These are phyloP conservation scores for Drosophila kanapiae DNA, from an alignment of 1,140 invertebrate species.

Conservation along the genomic window DNA sequence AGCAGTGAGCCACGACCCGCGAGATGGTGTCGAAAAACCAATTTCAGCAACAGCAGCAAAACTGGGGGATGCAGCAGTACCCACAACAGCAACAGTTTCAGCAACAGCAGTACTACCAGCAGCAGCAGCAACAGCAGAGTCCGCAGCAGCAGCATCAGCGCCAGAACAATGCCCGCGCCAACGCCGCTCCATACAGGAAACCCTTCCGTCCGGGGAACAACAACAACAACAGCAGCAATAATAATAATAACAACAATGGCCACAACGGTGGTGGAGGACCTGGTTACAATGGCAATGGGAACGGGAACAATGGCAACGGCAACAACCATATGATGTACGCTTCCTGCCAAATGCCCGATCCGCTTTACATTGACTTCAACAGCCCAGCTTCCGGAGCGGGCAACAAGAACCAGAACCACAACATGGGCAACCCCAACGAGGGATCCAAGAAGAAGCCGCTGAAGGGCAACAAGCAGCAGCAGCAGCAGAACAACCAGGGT, in stretches of 20 bases:
- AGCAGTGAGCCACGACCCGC: neutral
- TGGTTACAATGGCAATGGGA: constrained; percentile 14
- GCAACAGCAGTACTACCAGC: constrained; percentile 5
- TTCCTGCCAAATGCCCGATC: constrained; percentile 83
- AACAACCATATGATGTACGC: constrained; percentile 55
- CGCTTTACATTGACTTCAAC: constrained; percentile 84
- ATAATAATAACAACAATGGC: neutral
- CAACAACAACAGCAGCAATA: neutral
- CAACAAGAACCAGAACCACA: constrained; percentile 5
- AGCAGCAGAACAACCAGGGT: constrained; percentile 19
- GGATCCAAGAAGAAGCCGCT: constrained; percentile 62
- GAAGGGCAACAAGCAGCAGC: constrained; percentile 53
- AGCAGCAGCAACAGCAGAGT: constrained; percentile 12
- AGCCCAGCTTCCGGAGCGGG: constrained; percentile 48
- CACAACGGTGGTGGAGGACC: constrained; percentile 2
- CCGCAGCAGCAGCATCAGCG: constrained; percentile 22
- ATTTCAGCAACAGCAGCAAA: constrained; percentile 42
- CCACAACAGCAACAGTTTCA: constrained; percentile 24
- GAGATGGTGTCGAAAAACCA: constrained; percentile 64
- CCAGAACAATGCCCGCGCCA: constrained; percentile 53
- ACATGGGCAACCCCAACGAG: constrained; percentile 15
- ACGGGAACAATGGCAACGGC: constrained; percentile 4
- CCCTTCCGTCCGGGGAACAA: constrained; percentile 53
- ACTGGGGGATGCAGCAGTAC: constrained; percentile 50
- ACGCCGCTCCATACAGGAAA: constrained; percentile 66